A percentile compares a stretch with the other conserved stretches of the same genome.
These are phyloP conservation scores for Tetramorium alpestre DNA, from an alignment of 1,140 invertebrate genomes.

Conservation along the genomic window DNA sequence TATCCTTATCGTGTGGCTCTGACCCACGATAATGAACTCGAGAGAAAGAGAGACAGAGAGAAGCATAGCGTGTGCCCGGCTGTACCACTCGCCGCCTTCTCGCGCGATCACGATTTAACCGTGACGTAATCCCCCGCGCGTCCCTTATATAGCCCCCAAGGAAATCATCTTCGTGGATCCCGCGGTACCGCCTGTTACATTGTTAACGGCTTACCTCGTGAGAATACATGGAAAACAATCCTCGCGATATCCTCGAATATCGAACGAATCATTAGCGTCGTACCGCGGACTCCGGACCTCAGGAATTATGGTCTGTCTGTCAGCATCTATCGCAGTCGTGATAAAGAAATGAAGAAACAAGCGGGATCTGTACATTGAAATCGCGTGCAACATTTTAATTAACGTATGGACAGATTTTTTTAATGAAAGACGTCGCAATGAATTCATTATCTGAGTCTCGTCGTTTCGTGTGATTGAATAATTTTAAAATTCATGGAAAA, in stretches of 20 bases:
- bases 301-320: background rate
- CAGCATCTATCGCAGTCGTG: background rate
- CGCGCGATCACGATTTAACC: constrained; percentile 49
- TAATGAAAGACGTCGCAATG: background rate
- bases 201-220: constrained; percentile 31
- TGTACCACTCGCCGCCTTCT: constrained; percentile 53
- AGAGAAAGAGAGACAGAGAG: background rate
- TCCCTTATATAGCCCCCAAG: constrained; percentile 29
- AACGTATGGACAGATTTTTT: background rate
- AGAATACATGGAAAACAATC: constrained; percentile 17
- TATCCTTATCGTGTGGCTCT: background rate
- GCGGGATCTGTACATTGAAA: background rate
- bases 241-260: background rate
- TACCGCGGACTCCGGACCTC: background rate
- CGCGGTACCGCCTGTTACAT: constrained; percentile 34
- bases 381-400: background rate
- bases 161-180: constrained; percentile 50
- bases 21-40: background rate
- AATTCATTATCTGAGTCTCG: background rate
- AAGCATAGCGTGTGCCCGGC: constrained; percentile 35
- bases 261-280: constrained; percentile 5
- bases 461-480: background rate
- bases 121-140: constrained; percentile 50
- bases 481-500: background rate
- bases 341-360: background rate